These are phyloP conservation scores for Pararge aegeria DNA, from an alignment of 1,140 invertebrate genomes.

Conservation along the genomic window DNA sequence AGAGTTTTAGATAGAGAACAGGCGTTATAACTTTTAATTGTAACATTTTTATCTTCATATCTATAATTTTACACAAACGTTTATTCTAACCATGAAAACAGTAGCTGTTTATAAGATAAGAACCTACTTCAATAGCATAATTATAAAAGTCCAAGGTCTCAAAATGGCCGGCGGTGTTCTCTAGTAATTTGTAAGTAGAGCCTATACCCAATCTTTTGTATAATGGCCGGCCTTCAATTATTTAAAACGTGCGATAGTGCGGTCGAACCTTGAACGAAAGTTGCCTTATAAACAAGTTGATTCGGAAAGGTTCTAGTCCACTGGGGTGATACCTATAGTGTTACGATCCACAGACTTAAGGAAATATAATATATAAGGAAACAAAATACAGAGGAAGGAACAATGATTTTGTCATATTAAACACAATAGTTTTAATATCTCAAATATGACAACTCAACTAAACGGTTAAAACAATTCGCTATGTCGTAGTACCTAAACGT, in stretches of 20 bases:
- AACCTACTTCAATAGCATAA: slow-evolving; percentile 14
- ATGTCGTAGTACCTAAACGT: no score
- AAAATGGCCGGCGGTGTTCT: slow-evolving; percentile 26
- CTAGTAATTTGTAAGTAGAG: slow-evolving; percentile 35
- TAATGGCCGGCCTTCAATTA: slow-evolving; percentile 39
- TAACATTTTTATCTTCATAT: no score
- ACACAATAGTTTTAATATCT: no score
- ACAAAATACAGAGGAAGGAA: no score
- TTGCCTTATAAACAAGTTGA: slow-evolving; percentile 4
- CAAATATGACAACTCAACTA: no score
- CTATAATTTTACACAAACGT: no score
- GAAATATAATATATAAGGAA: no score
- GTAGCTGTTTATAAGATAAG: slow-evolving; percentile 21
- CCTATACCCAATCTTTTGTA: slow-evolving; percentile 36
- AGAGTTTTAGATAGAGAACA: no score
- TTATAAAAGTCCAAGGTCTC: slow-evolving; percentile 17
- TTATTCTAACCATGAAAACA: no score
- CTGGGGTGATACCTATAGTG: not conserved
- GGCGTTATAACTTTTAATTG: no score
- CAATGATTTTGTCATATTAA: no score
- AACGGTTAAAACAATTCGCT: no score
- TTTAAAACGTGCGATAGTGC: slow-evolving; percentile 39
- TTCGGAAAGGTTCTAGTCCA: not conserved
- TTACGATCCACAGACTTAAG: not conserved
- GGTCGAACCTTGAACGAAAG: slow-evolving; percentile 19